Base-by-base conservation (phyloP, 2,797 vertebrate species). In the Siniperca obscura region DNA sequence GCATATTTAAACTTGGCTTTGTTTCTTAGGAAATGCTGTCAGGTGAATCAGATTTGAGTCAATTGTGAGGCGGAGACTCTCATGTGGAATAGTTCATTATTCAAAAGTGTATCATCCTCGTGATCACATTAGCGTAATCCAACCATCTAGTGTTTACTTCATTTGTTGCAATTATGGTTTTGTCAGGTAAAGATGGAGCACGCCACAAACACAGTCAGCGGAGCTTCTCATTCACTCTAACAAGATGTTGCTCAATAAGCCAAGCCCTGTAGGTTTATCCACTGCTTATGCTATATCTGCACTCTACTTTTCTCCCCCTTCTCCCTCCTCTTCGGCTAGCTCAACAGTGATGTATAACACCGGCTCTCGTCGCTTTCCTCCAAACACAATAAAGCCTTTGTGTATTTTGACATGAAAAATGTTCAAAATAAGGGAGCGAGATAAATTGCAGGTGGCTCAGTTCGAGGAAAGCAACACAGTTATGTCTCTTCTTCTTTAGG, bases 311-410 rank as follows among this genome's bases (percentile, higher is more conserved):
- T 48, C 34, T 19, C 16, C n/a, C 12, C 52, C 56, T 5, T 14
- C 60, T 42, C 30, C 61, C 36, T 52, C 30, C 78, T 55, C 65
- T 68, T 52, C 44, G 22, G 61, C 82, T 55, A 64, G 67, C 87
- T 89, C 84, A 81, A 40, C 89, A 79, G 78, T 91, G 91, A 94
- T 94, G 85, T 86, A 92, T 91, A 55, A 78, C 86, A 14, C 66
- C 34, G 9, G 56, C 77, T 76, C 76, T 75, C 52, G 16, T 76
- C 71, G 57, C 59, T 56, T 56, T 77, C 81, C 73, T 78, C 85
- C 80, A 84, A 93, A 92, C 75, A 60, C 87, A 92, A 92, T 91
- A 90, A 93, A 90, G 86, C 79, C 81, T 81, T 88, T 86, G 85
- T 92, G 87, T 81, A 66, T 87, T 90, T 85, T 87, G 84, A 90